Conservation (phyloP, 2,888 invertebrate species). For the Celastrina argiolus region DNA sequence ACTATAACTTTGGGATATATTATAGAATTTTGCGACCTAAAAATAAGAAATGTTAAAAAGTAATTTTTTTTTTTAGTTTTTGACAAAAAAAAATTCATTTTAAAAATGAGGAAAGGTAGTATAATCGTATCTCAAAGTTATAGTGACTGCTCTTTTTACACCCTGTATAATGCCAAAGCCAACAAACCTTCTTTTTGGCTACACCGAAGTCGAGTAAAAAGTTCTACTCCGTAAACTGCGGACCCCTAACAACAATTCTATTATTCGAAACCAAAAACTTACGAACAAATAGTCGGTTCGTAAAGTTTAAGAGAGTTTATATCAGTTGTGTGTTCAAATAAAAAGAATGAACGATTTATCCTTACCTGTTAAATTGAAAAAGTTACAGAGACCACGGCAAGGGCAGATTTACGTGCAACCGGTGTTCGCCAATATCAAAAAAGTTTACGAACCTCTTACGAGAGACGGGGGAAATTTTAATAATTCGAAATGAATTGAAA, state of each 20-base stretch:
- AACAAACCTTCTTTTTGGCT: too few relatives aligned
- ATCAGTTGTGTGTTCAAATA: constrained; percentile 75
- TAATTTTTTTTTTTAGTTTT: too few relatives aligned
- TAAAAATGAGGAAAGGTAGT: too few relatives aligned
- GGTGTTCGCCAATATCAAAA: constrained; percentile 74
- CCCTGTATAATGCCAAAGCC: too few relatives aligned
- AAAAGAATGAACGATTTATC: constrained; percentile 77
- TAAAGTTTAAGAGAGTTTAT: constrained; percentile 66
- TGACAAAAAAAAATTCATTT: too few relatives aligned
- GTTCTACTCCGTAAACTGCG: not conserved
- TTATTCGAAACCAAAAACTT: constrained; percentile 21
- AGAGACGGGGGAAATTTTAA: constrained; percentile 50
- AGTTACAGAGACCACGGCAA: constrained; percentile 71
- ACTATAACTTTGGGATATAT: too few relatives aligned
- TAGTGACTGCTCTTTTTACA: too few relatives aligned
- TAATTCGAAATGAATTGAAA: constrained; percentile 59
- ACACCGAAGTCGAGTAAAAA: too few relatives aligned
- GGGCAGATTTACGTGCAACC: constrained; percentile 73
- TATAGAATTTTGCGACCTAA: too few relatives aligned
- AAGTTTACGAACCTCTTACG: constrained; percentile 61
- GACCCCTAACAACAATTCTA: not conserved
- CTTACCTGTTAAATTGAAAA: constrained; percentile 78
- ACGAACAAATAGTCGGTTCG: constrained; percentile 34
- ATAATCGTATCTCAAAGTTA: too few relatives aligned
- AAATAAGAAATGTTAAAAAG: too few relatives aligned